Base-by-base conservation (phyloP, 2,113 vertebrate genomes). In the Corythoichthys intestinalis region DNA sequence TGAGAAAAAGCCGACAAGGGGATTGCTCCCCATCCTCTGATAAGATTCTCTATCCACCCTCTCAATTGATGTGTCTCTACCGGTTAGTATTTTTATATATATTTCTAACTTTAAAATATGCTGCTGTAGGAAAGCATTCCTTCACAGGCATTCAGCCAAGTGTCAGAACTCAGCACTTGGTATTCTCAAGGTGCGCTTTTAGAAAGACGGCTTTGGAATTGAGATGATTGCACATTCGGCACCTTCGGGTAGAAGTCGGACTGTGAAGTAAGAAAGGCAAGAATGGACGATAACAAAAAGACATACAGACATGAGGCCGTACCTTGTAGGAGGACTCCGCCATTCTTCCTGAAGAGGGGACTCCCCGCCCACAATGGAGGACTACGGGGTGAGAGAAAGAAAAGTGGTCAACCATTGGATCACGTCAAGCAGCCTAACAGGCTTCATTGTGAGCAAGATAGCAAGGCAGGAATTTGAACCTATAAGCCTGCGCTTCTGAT, bases 301-400 rank as follows among this genome's bases (percentile, higher is more conserved):
- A 64, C 63, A 61, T 57, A 74, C 8, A 2, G 67, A 78, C 60
- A 78, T 71, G 76, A 80, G 48, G 70, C 67, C 6, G 49, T 98
- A 98, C 96, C 96, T 98, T 96, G 96, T 37, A 98, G 93, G 80
- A 99, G 94, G 75, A 97, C 94, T 91, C 96, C 91, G 82, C 91
- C 95, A 17, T 96, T 97, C 92, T 96, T 98, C 91, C 96, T 95
- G 93, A 97, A 96, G 88, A 98, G 96, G 89, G 94, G 94, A 90
- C 93, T 98, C 93, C 95, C 96, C 37, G 96, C 93, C 97, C 96
- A 99, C 88, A 98, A 91, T 70, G 96, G 94, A 90, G 96, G 94
- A 92, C 94, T 95, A 2, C 11, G 47, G 89, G 93, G 94, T 80
- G 67, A 66, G 17, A 75, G 13, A 73, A 68, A 75, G 56, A 80